Base-by-base conservation (phyloP, 2,888 invertebrate species). In the Criorhina ranunculi region DNA sequence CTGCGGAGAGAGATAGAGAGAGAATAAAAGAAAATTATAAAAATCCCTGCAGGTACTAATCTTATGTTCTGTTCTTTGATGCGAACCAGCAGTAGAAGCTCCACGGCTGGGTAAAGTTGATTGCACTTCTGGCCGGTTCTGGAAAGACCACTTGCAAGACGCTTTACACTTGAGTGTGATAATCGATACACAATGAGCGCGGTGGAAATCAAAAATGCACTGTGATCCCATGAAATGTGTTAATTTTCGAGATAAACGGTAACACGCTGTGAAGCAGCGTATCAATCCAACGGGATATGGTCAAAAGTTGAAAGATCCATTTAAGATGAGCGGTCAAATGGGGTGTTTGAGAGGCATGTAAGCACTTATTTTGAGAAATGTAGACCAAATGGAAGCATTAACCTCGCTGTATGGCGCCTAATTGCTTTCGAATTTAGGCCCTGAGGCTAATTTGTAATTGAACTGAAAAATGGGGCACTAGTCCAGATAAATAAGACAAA, bases 31-130 rank as follows among this genome's bases (percentile, higher is more conserved):
- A 78, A 69, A 79, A 79, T 79, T 69, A 67, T 57, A 51, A 66
- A 78, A 79, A 75, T 76, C 80, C 85, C 80, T 85, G 64, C 70
- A 80, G 80, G 79, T 76, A 80, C 66, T 76, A 55, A 75, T 79
- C 69, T 64, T 53, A 33, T 57, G 72, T 73, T 67, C 35, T 73
- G 66, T 70, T 75, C 80, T 85, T 76, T 60, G 75, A 66, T 80
- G 70, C 75, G 69, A 33, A 69, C 59, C 64, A 62, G 40, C 49
- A n/a, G 5, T 9, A 64, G 46, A 12, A 64, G 31, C 55, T 46
- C 46, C 37, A 59, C 33, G 60, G 35, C 55, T 57, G 42, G 67
- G 46, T 19, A 73, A 42, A 80, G 85, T 85, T 85, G 85, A 85
- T 80, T 85, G 85, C 85, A 85, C 85, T 80, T 72, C 49, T 49